Conservation (phyloP, 2,888 invertebrate genomes). For the Hedychridium roseum region DNA sequence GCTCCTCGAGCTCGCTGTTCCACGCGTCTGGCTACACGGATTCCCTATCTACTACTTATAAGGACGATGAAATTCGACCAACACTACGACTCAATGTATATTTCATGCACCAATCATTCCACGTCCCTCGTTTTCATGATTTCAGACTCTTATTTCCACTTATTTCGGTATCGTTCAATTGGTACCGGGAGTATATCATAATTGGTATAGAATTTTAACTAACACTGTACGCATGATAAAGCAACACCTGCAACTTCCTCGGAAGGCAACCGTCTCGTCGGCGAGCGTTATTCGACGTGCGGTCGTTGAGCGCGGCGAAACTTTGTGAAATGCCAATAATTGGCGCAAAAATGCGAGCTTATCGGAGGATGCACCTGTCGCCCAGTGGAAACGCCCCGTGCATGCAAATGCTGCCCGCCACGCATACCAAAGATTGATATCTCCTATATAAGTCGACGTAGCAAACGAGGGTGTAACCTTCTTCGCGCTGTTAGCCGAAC, state of each 20-base stretch:
- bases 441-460: slow-evolving; percentile 34
- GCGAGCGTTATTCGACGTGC: slow-evolving; percentile 32
- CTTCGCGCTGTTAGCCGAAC: slow-evolving; percentile 25
- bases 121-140: no score
- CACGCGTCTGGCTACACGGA: slow-evolving; percentile 21
- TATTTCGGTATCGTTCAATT: no score
- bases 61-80: no score
- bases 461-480: slow-evolving; percentile 39
- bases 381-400: slow-evolving; percentile 8
- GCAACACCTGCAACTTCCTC: background rate
- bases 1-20: slow-evolving; percentile 20
- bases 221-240: slow-evolving; percentile 3
- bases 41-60: no score
- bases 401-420: slow-evolving; percentile 44
- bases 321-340: slow-evolving; percentile 53
- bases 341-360: slow-evolving; percentile 49
- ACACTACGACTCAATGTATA: no score
- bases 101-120: no score
- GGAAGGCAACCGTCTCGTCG: slow-evolving; percentile 17
- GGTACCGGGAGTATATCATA: no score
- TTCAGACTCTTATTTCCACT: no score
- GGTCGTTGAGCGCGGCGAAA: slow-evolving; percentile 36
- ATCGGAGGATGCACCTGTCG: slow-evolving; percentile 48
- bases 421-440: slow-evolving; percentile 44
- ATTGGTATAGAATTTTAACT: no score